Conservation (phyloP, 1,140 invertebrate genomes). For the Danaus plexippus region DNA sequence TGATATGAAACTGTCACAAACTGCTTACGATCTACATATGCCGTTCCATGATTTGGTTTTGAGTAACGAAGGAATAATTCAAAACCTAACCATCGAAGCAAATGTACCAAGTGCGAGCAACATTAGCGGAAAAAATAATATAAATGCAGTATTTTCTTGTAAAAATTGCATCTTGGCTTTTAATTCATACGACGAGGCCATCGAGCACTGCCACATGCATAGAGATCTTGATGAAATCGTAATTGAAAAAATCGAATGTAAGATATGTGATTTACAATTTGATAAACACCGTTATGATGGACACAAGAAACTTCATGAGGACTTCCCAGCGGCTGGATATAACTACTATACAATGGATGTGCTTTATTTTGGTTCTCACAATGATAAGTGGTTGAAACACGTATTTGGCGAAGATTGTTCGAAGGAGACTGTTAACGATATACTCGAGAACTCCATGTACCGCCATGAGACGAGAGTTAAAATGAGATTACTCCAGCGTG, state of each 20-base stretch:
- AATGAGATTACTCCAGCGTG: slow-evolving; percentile 38
- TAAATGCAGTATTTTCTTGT: slow-evolving; percentile 26
- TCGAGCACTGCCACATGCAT: slow-evolving; percentile 51
- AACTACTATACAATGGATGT: slow-evolving; percentile 34
- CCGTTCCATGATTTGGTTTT: slow-evolving; percentile 37
- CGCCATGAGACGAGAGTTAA: slow-evolving; percentile 40
- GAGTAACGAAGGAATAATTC: not conserved
- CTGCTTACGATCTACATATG: slow-evolving; percentile 39
- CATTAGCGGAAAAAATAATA: no score
- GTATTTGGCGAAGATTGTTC: slow-evolving; percentile 27
- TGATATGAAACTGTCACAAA: slow-evolving; percentile 30
- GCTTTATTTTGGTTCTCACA: slow-evolving; percentile 35
- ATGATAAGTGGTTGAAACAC: slow-evolving; percentile 41
- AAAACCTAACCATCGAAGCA: not conserved
- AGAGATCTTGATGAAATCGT: slow-evolving; percentile 18
- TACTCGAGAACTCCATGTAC: slow-evolving; percentile 41
- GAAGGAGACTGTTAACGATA: slow-evolving; percentile 16
- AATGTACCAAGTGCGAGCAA: not conserved
- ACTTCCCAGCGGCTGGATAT: slow-evolving; percentile 10
- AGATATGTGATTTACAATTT: slow-evolving; percentile 30
- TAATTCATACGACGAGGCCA: slow-evolving; percentile 40
- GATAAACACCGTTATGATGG: slow-evolving; percentile 16
- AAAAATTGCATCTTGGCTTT: slow-evolving; percentile 33
- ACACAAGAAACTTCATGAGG: slow-evolving; percentile 28
- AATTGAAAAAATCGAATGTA: slow-evolving; percentile 22